phyloP scores from a whole-genome alignment of 2,113 vertebrate genomes.

The Cromileptes altivelis region DNA sequence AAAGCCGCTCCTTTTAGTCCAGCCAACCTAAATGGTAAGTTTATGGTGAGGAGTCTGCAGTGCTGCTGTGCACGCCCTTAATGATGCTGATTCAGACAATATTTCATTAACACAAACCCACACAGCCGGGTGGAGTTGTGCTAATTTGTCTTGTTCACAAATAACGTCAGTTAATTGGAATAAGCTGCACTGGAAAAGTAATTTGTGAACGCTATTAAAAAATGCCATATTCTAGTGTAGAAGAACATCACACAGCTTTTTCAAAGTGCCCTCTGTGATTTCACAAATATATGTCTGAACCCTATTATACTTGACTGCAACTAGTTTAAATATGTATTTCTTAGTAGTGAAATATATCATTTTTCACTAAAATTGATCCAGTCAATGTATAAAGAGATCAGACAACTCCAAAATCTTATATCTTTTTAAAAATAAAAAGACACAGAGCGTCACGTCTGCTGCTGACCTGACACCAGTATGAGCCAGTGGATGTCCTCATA shows the following conservation, averaged over 20 bases:
- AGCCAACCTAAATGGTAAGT: background rate
- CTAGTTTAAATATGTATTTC: background rate
- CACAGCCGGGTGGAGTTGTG: conserved; percentile 29
- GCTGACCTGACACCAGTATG: conserved; percentile 96
- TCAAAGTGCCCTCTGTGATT: background rate
- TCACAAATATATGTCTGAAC: too few relatives aligned
- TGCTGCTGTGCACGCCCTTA: background rate
- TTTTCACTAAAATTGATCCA: too few relatives aligned
- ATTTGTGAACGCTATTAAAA: conserved; percentile 47
- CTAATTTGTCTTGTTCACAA: conserved; percentile 1
- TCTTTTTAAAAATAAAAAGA: background rate
- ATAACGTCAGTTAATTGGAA: conserved; percentile 35
- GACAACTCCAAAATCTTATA: too few relatives aligned
- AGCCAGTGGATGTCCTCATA: conserved; percentile 99
- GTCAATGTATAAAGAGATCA: too few relatives aligned
- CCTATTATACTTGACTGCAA: background rate
- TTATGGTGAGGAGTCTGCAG: background rate
- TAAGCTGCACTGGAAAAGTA: conserved; percentile 30
- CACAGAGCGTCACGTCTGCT: background rate
- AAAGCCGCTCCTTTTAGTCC: background rate
- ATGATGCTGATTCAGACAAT: conserved; percentile 16
- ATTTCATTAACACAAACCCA: conserved; percentile 35
- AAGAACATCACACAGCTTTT: background rate
- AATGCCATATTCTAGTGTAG: background rate
- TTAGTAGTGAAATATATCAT: too few relatives aligned